These are phyloP conservation scores for Eudasyphora cyanicolor DNA, from an alignment of 2,888 invertebrate genomes.

Conservation along the genomic window DNA sequence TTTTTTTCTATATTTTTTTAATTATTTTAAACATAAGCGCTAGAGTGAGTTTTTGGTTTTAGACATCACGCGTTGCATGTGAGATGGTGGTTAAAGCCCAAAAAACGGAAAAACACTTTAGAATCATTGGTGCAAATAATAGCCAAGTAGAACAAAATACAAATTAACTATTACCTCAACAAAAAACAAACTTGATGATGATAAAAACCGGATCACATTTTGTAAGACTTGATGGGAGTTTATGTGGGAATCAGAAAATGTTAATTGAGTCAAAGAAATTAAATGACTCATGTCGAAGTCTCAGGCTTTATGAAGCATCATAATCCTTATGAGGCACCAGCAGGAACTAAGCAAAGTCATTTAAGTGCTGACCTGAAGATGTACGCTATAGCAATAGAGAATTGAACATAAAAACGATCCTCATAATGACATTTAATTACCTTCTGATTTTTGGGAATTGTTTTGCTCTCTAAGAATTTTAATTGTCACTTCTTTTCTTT, in stretches of 20 bases:
- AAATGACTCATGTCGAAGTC: constrained; percentile 4
- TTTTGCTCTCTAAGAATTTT: not conserved
- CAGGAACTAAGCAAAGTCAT: not conserved
- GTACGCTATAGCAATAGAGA: not conserved
- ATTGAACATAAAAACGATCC: constrained; percentile 3
- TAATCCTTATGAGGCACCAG: not conserved
- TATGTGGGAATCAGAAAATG: constrained; percentile 14
- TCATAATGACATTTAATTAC: not conserved
- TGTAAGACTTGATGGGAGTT: not conserved
- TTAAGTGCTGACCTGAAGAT: not conserved
- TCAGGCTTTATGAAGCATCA: not conserved
- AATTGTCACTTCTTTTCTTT: not conserved
- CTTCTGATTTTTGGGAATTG: not conserved
- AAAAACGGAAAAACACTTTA: constrained; percentile 6
- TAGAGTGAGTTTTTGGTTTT: not conserved
- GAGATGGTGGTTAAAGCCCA: not conserved
- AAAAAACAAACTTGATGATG: not conserved
- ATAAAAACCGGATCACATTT: not conserved
- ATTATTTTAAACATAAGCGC: not conserved
- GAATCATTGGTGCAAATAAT: constrained; percentile 65
- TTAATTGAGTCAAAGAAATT: not conserved
- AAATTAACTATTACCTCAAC: constrained; percentile 30
- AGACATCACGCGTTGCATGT: not conserved
- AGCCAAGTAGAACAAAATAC: constrained; percentile 45
- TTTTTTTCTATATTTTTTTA: constrained; percentile 26